A percentile compares a stretch with the other conserved stretches of the same genome.
Evolutionary conservation across 2,888 invertebrate species (phyloP).

Genomic region (Venustoraphidia nigricollis): DNA sequence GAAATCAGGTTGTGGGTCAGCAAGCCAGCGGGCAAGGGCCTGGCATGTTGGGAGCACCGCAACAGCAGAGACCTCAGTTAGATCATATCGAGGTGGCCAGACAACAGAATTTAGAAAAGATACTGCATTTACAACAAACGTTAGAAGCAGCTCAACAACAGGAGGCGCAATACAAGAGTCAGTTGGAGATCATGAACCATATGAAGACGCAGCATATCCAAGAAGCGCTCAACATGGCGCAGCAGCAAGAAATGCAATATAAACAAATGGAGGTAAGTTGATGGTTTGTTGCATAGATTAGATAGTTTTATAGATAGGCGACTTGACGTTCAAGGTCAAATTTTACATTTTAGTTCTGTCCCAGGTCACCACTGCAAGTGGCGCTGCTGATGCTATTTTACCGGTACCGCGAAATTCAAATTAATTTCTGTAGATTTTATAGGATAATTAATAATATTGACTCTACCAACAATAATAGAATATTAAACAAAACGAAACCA

Average conservation of each 20-base stretch:
- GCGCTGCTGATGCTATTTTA: too few relatives aligned
- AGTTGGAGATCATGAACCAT: conserved; percentile 56
- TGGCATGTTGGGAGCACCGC: conserved; percentile 22
- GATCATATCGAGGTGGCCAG: conserved; percentile 56
- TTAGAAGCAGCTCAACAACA: conserved; percentile 67
- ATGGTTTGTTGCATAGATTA: conserved; percentile 11
- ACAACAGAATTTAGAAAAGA: conserved; percentile 65
- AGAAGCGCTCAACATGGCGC: conserved; percentile 54
- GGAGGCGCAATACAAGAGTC: conserved; percentile 62
- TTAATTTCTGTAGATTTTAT: too few relatives aligned
- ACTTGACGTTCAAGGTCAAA: too few relatives aligned
- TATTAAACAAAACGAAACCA: too few relatives aligned
- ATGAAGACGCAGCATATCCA: conserved; percentile 40
- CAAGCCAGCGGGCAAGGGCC: conserved; percentile 22
- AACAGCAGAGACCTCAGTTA: conserved; percentile 27
- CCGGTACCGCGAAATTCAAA: too few relatives aligned
- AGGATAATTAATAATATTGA: too few relatives aligned
- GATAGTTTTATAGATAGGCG: too few relatives aligned
- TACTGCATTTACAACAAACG: conserved; percentile 59
- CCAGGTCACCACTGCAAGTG: too few relatives aligned
- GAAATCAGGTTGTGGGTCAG: not conserved
- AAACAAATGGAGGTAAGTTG: conserved; percentile 51
- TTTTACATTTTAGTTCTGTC: too few relatives aligned
- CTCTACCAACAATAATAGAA: too few relatives aligned
- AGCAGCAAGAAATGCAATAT: conserved; percentile 67